These are phyloP conservation scores for Rhabdornis inornatus DNA, from an alignment of 2,113 vertebrate species.

Conservation along the genomic window DNA sequence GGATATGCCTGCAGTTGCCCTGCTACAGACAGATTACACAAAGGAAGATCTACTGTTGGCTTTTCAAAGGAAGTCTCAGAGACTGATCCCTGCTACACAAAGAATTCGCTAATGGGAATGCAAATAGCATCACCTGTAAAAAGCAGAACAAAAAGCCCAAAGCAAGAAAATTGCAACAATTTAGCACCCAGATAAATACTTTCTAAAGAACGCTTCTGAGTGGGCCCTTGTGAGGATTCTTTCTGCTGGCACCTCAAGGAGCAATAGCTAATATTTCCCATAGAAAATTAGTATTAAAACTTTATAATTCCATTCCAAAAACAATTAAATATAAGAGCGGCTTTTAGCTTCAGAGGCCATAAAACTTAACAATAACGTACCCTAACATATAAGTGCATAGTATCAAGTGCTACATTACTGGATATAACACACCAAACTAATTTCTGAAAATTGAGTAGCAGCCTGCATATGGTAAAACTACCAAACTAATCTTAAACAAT, in stretches of 20 bases:
- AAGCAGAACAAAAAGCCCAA: neutral
- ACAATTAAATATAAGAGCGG: neutral
- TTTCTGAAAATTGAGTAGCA: neutral
- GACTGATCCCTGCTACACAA: neutral
- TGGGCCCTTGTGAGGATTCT: neutral
- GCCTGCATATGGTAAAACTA: neutral
- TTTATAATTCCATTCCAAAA: constrained; percentile 15
- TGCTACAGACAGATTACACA: constrained; percentile 48
- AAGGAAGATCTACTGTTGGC: constrained; percentile 35
- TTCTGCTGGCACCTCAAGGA: neutral
- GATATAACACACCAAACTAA: neutral
- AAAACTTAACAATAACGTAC: neutral
- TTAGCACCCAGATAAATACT: neutral
- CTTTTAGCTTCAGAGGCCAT: neutral
- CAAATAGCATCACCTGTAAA: constrained; percentile 28
- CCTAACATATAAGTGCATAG: neutral
- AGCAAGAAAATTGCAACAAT: neutral
- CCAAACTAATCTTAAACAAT: neutral
- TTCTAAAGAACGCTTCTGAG: neutral
- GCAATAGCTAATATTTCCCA: neutral
- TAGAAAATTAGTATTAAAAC: neutral
- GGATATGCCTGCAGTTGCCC: constrained; percentile 45
- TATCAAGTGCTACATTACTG: neutral
- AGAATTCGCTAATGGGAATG: constrained; percentile 10
- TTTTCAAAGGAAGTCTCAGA: constrained; percentile 19